A percentile compares a stretch with the other conserved stretches of the same genome.
Conservation (phyloP, 2,113 vertebrate species). For the Siniperca chuatsi region DNA sequence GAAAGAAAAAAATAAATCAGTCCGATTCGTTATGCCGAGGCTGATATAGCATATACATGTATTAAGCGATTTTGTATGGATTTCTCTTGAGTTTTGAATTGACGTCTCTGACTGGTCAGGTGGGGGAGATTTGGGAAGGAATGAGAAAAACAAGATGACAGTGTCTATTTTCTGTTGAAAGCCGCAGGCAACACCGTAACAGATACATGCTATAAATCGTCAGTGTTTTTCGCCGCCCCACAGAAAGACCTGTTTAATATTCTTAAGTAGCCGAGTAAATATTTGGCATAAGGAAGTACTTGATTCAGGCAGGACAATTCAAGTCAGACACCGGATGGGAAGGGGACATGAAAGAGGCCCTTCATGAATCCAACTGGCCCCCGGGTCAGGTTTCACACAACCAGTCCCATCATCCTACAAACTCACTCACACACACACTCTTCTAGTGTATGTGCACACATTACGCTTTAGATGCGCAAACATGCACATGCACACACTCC, state of each 20-base stretch:
- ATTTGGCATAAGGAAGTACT: constrained; percentile 81
- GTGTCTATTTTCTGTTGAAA: constrained; percentile 44
- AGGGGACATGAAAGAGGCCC: constrained; percentile 76
- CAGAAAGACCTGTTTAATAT: constrained; percentile 68
- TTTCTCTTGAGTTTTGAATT: constrained; percentile 16
- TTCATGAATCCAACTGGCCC: constrained; percentile 69
- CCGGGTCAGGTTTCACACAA: constrained; percentile 73
- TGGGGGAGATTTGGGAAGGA: constrained; percentile 27
- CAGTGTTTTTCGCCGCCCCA: constrained; percentile 5
- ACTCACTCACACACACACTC: constrained; percentile 17
- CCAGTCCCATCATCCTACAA: constrained; percentile 45
- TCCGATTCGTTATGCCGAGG: constrained; percentile 26
- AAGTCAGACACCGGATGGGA: constrained; percentile 71
- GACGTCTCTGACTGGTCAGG: constrained; percentile 23
- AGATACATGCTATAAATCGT: constrained; percentile 14
- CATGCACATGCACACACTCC: constrained; percentile 20
- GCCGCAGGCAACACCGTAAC: constrained; percentile 33
- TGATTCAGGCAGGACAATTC: constrained; percentile 67
- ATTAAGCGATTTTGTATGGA: constrained; percentile 23
- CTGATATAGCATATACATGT: background rate
- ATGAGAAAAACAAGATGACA: constrained; percentile 31
- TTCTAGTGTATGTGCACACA: background rate
- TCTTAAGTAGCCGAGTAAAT: constrained; percentile 73
- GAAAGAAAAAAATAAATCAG: constrained; percentile 47
- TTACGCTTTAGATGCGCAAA: constrained; percentile 44